Evolutionary conservation across 2,888 invertebrate species (phyloP), one percentile per base, ranked within the genome.

Genomic region (Platycheirus albimanus): DNA sequence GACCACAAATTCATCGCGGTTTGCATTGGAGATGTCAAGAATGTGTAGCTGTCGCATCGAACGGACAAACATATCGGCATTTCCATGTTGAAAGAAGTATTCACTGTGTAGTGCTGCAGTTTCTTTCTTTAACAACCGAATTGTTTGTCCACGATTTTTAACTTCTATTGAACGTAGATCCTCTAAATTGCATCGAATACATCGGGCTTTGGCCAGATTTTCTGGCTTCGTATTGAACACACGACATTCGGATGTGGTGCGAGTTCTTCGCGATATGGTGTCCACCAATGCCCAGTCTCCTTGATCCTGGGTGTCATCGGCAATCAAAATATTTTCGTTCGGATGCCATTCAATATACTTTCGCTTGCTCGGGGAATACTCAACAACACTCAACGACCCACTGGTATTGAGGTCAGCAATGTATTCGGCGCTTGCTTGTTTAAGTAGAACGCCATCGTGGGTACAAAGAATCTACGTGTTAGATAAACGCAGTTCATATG

Each of bases 51-150:
- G 88, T 1, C 88, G 87, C 87, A 91, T 88, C 10, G 88, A 88
- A 3, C 88, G 86, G 13, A 91, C 87, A 78, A 91, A 91, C 69
- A 94, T 93, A 87, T 96, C 95, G 0, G 96, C 96, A 86, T 97
- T 97, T 0, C 96, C 96, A 86, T 95, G 94, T 89, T 96, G 96
- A 91, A 98, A 98, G 88, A 96, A 95, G 88, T 98, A 96, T 4
- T 95, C 95, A 83, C 95, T 89, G 76, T 91, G 90, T 4, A 89
- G 56, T 0, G 56, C 94, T 93, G 94, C 94, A 49, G 88, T 90
- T 1, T 78, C 76, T 85, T 94, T 94, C 85, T 94, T 93, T 86
- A 94, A 93, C 85, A 97, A 93, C 38, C 93, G 92, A 56, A 95
- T 89, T 33, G 92, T 92, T 64, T 93, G 93, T 0, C 92, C 92